Evolutionary conservation across 2,113 vertebrate genomes (phyloP).

Genomic region (Onychostruthus taczanowskii): DNA sequence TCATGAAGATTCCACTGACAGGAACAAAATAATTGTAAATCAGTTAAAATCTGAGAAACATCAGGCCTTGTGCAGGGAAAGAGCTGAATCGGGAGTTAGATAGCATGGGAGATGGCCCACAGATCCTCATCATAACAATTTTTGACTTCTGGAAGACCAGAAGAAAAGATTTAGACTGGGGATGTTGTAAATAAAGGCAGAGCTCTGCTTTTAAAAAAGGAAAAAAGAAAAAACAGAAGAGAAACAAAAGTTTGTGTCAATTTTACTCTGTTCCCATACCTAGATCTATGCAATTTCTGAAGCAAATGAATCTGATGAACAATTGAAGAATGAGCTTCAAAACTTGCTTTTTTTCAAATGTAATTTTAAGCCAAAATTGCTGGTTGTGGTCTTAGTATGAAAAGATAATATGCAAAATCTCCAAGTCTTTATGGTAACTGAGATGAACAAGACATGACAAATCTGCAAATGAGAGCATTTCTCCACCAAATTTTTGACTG

Average conservation of each 20-base stretch:
- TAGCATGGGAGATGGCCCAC: background rate
- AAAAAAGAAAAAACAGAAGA: background rate
- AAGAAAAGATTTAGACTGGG: background rate
- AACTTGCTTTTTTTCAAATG: fast-evolving
- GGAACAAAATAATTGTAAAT: background rate
- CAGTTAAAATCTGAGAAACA: background rate
- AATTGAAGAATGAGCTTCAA: background rate
- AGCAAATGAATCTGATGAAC: background rate
- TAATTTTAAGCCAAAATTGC: background rate
- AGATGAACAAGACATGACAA: background rate
- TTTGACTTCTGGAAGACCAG: background rate
- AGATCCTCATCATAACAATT: background rate
- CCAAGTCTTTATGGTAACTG: background rate
- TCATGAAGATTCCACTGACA: background rate
- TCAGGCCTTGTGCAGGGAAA: background rate
- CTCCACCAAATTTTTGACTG: background rate
- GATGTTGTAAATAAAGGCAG: background rate
- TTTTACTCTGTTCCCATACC: background rate
- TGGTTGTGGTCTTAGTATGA: background rate
- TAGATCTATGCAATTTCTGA: background rate
- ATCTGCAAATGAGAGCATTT: background rate
- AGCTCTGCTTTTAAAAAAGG: background rate
- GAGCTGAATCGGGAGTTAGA: background rate
- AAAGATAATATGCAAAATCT: background rate
- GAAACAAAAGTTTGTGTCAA: background rate